A percentile compares a stretch with the other conserved stretches of the same genome.
Conservation (phyloP, 2,888 invertebrate species). For the Macrosoma leucophasiata region DNA sequence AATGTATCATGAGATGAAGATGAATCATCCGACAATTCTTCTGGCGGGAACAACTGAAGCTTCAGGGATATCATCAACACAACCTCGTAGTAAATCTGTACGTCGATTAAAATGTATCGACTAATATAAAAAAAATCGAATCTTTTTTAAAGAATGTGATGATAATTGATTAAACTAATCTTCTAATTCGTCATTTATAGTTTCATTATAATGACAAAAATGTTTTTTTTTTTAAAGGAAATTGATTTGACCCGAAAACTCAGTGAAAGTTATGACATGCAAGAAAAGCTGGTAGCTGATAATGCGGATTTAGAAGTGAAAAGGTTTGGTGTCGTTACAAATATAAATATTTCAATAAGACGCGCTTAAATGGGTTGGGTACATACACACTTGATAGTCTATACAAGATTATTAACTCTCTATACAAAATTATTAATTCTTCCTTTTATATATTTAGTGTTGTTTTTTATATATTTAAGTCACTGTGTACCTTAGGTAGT, state of each 20-base stretch:
- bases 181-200: too few relatives aligned
- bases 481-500: too few relatives aligned
- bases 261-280: slow-evolving; percentile 79
- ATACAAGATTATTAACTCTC: too few relatives aligned
- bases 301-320: slow-evolving; percentile 81
- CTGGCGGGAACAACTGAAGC: slow-evolving; percentile 28
- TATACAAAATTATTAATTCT: too few relatives aligned
- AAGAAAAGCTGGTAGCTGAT: slow-evolving; percentile 79
- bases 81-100: slow-evolving; percentile 59
- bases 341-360: slow-evolving; percentile 1
- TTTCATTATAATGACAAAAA: too few relatives aligned
- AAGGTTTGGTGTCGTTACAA: slow-evolving; percentile 65
- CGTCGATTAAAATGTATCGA: slow-evolving; percentile 31
- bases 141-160: too few relatives aligned
- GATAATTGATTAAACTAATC: too few relatives aligned
- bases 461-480: too few relatives aligned
- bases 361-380: too few relatives aligned
- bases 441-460: too few relatives aligned
- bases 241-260: slow-evolving; percentile 73
- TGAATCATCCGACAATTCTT: slow-evolving; percentile 45
- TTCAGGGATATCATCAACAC: slow-evolving; percentile 30
- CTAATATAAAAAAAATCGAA: slow-evolving; percentile 20
- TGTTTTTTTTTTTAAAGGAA: slow-evolving; percentile 38
- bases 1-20: slow-evolving; percentile 49
- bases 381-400: too few relatives aligned